A percentile compares a stretch with the other conserved stretches of the same genome.
Evolutionary conservation across 2,888 invertebrate species (phyloP).

Genomic region (Mythimna ferrago): DNA sequence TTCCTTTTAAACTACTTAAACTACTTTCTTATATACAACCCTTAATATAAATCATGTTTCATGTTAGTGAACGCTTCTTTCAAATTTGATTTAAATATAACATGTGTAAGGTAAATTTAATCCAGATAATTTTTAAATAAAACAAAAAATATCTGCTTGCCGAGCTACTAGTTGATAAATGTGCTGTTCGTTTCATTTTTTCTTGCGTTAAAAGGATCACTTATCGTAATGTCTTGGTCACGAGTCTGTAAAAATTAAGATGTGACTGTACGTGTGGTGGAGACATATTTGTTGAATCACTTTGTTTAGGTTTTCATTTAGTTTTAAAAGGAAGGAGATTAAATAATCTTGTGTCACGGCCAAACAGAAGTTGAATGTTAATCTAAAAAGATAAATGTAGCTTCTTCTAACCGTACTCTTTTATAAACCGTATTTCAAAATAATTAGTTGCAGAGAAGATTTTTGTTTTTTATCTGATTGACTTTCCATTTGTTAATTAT

Average conservation of each 20-base stretch:
- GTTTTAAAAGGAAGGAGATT: constrained; percentile 22
- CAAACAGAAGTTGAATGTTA: constrained; percentile 6
- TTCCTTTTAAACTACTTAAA: no score
- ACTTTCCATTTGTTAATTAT: not conserved
- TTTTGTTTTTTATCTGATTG: not conserved
- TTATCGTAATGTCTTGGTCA: constrained; percentile 60
- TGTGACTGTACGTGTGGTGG: constrained; percentile 42
- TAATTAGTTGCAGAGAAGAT: no score
- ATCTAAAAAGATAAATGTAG: not conserved
- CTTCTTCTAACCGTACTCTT: no score
- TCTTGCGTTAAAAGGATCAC: constrained; percentile 58
- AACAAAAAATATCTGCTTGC: constrained; percentile 47
- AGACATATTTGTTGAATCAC: constrained; percentile 56
- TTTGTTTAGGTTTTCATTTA: constrained; percentile 38
- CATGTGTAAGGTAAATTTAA: constrained; percentile 51
- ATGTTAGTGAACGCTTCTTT: constrained; percentile 37
- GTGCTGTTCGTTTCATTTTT: constrained; percentile 56
- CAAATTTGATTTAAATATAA: constrained; percentile 36
- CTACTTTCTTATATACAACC: not conserved
- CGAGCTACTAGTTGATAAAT: constrained; percentile 62
- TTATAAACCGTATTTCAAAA: no score
- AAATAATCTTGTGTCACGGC: not conserved
- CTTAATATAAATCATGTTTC: not conserved
- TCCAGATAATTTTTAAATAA: constrained; percentile 55
- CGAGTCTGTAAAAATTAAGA: constrained; percentile 61